Evolutionary conservation across 2,888 invertebrate species (phyloP), one percentile per base, ranked within the genome.

Genomic region (Zhuqinia jingwanae): DNA sequence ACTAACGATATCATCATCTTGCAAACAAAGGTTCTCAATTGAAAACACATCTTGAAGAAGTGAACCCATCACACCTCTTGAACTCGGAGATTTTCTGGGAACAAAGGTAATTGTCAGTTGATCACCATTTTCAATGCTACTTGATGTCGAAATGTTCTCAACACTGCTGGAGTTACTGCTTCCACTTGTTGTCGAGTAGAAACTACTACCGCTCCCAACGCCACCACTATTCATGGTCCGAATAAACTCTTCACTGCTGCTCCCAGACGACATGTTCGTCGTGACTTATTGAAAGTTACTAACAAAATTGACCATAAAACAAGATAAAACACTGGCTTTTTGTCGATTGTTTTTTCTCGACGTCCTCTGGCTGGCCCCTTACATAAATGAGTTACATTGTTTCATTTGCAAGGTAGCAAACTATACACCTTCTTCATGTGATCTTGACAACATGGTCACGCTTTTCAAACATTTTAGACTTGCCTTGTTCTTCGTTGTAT

Each of bases 161-260:
- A 89, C 90, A 84, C 90, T 90, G 77, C 89, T 89, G 15, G 89
- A 88, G 17, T 82, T 89, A 56, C 90, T 90, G 45, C 88, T 89
- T 13, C 83, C 76, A 63, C 86, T 86, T 22, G 83, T 70, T 22
- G 87, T 87, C 11, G 88, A 88, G 56, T 88, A 88, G 63, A 81
- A 85, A 65, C 90, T 89, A 76, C 87, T 88, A 13, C 86, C 88
- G 17, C 89, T 88, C 2, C 77, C 68, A 22, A 68, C 80, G 20
- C 80, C 63, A n/a, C 84, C 78, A n/a, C 85, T 58, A 53, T n/a
- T 84, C 17, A 84, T 25, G 15, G 56, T 68, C 36, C 70, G 65
- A 10, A 58, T 53, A 58, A 79, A 53, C 17, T 86, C 86, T 68
- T 76, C 86, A 70, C 68, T 70, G 58, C 45, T 81, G 5, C 73